Base-by-base conservation (phyloP, 2,888 invertebrate species). In the Sinohyriopsis cumingii region DNA sequence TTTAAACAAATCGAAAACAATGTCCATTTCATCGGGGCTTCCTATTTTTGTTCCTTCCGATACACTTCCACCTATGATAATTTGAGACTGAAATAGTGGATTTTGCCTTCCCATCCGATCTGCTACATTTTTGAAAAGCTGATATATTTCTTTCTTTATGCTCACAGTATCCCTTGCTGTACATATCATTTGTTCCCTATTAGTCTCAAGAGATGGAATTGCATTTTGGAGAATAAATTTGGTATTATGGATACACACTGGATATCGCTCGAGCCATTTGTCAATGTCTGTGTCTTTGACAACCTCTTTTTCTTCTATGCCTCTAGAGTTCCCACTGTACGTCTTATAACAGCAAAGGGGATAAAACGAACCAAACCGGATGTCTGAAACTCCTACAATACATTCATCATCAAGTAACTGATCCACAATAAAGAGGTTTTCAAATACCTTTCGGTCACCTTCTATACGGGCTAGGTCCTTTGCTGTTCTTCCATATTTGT, bases 1-100 rank as follows among this genome's bases (percentile, higher is more conserved):
- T 60, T 63, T 63, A n/a, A 57, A 67, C 54, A 71, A 64, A 57
- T 71, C 71, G 59, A 67, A 71, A 18, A 67, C 67, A 18, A 67
- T 5, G 64, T 67, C 71, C 59, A 67, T 63, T 54, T 67, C 67
- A 71, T 67, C 71, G 9, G 55, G 60, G n/a, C 33, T 60, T 18
- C 71, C 70, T 12, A 70, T 55, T 62, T 71, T 71, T 20, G 71
- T 71, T 18, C 55, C 63, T 59, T 67, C 67, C 12, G 67, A 55
- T 24, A 57, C 59, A 54, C 70, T 70, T 53, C 70, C 70, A 7
- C 70, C 70, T 66, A 70, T 66, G 15, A 70, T 45, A 18, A 70
- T 66, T 18, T 63, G 24, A 18, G 63, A 66, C 53, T 65, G 57
- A 55, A 66, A 70, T 25, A 70, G 3, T n/a, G 66, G 66, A 57